These are phyloP conservation scores for Cebidichthys violaceus DNA, from an alignment of 2,113 vertebrate genomes.

Conservation along the genomic window DNA sequence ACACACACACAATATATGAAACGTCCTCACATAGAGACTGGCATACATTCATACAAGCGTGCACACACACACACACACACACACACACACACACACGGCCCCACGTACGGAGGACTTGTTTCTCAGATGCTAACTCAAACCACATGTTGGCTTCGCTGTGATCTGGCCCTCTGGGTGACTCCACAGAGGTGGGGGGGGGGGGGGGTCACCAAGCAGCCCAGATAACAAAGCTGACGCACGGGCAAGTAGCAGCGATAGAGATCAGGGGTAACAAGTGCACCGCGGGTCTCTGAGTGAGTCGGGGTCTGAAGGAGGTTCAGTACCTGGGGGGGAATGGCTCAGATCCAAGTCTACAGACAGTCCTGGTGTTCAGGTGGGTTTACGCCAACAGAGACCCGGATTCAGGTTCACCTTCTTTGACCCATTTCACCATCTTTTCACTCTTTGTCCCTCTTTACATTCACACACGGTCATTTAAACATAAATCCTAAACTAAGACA, in stretches of 20 bases:
- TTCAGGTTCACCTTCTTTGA: too few species aligned
- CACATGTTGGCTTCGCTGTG: slow-evolving; percentile 78
- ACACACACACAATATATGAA: too few species aligned
- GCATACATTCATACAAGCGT: too few species aligned
- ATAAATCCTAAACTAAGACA: too few species aligned
- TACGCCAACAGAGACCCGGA: too few species aligned
- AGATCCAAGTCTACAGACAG: too few species aligned
- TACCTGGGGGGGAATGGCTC: too few species aligned
- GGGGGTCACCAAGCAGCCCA: slow-evolving; percentile 28
- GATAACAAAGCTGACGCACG: slow-evolving; percentile 56
- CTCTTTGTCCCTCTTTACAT: too few species aligned
- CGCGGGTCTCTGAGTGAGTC: slow-evolving; percentile 41
- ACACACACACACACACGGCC: slow-evolving; percentile 23
- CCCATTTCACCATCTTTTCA: too few species aligned
- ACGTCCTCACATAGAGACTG: too few species aligned
- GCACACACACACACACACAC: slow-evolving; percentile 19
- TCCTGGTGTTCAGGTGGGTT: too few species aligned
- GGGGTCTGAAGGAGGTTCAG: background rate
- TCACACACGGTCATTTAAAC: too few species aligned
- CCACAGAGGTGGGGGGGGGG: slow-evolving; percentile 14
- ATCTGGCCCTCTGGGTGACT: slow-evolving; percentile 65
- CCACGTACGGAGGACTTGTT: slow-evolving; percentile 57
- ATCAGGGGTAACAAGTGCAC: slow-evolving; percentile 76
- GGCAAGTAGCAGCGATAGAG: slow-evolving; percentile 60
- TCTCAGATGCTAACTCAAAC: slow-evolving; percentile 77